These are phyloP conservation scores for Zele albiditarsus DNA, from an alignment of 2,888 invertebrate species.

Conservation along the genomic window DNA sequence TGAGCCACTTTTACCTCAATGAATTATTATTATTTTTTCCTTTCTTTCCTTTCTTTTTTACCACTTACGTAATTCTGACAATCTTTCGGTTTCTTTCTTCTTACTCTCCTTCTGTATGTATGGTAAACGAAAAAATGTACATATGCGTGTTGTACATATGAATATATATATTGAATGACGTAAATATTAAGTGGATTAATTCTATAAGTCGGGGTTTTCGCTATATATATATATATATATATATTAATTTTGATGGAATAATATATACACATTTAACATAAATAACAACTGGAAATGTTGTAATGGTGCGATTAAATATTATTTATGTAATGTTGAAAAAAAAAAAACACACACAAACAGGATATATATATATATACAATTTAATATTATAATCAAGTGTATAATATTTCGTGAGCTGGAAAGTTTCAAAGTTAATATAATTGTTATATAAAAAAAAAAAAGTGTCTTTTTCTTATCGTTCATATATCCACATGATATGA, in stretches of 20 bases:
- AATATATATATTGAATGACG: constrained; percentile 3
- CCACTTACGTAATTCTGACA: neutral
- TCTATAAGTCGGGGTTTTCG: neutral
- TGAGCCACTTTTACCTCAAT: constrained; percentile 60
- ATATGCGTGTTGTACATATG: constrained; percentile 2
- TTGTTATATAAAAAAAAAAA: neutral
- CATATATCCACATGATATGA: neutral
- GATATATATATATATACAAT: neutral
- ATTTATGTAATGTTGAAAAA: neutral
- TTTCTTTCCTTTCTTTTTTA: neutral
- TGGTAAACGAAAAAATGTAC: neutral
- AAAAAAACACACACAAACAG: neutral
- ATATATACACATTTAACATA: neutral
- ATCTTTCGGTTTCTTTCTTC: neutral
- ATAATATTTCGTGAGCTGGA: neutral
- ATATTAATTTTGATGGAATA: constrained; percentile 1
- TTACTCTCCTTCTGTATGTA: neutral
- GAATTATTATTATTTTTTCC: constrained; percentile 39
- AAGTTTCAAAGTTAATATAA: neutral
- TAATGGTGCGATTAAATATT: neutral
- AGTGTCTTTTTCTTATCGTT: neutral
- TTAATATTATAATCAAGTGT: neutral
- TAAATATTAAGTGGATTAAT: neutral
- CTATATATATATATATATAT: too few species aligned
- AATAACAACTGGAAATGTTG: neutral